Evolutionary conservation across 2,797 vertebrate genomes (phyloP), one percentile per base, ranked within the genome.

Genomic region (Pipistrellus kuhlii): DNA sequence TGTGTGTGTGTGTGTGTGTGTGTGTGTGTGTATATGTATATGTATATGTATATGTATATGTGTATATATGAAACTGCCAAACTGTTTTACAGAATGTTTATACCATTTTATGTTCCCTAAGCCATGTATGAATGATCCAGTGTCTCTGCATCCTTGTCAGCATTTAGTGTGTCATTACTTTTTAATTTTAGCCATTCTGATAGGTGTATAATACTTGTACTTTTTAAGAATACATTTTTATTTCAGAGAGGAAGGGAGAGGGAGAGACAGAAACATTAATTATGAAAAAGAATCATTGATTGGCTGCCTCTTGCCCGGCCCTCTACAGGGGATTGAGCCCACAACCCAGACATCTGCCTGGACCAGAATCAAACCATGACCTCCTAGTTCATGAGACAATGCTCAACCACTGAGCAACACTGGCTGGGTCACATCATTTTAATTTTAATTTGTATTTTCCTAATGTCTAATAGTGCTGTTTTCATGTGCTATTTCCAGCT

Each of bases 361-460:
- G 62, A 64, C 30, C 30, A 64, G 62, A 64, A n/a, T 64, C 62
- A n/a, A 64, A 64, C 62, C 30, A n/a, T 17, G 62, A 64, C 30
- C 30, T n/a, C 30, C 13, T n/a, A 17, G 62, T 64, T n/a, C 62
- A 64, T n/a, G 62, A n/a, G 62, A 17, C 62, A 14, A 64, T 17
- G 62, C 30, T 64, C 7, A n/a, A n/a, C 7, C 62, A n/a, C 6
- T n/a, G 62, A 64, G 62, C 30, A 7, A 64, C 30, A n/a, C 30
- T 17, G 27, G 62, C 62, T n/a, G 15, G 27, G 30, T n/a, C 62
- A 44, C 14, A 8, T 94, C n/a, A 30, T 41, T 73, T 72, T 86
- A 46, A 71, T 81, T 73, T 84, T 62, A 81, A 32, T 86, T 88
- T 83, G 69, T 73, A 27, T 80, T 78, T 91, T 21, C 27, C 21